Conservation (phyloP, 2,888 invertebrate species). For the Archaeoteleia sp. region DNA sequence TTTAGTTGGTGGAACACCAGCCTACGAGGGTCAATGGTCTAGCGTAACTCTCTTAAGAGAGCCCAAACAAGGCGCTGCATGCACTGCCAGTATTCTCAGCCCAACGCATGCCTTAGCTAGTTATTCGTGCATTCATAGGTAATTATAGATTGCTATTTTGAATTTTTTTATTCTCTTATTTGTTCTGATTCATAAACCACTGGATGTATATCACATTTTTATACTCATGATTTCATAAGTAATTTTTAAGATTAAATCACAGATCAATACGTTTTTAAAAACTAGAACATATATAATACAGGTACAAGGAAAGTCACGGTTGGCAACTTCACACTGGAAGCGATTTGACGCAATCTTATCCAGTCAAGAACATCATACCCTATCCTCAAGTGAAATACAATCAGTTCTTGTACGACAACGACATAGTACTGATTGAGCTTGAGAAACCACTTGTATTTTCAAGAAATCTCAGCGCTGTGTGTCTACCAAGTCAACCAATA, state of each 20-base stretch:
- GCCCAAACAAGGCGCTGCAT: constrained; percentile 68
- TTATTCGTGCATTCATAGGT: constrained; percentile 73
- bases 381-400: constrained; percentile 79
- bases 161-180: no score
- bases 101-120: constrained; percentile 73
- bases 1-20: constrained; percentile 76
- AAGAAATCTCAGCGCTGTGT: constrained; percentile 78
- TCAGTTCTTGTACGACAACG: constrained; percentile 78
- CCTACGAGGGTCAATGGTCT: constrained; percentile 77
- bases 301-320: constrained; percentile 65
- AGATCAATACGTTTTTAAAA: not conserved
- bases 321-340: constrained; percentile 70
- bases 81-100: constrained; percentile 73
- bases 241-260: not conserved
- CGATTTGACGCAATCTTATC: constrained; percentile 63
- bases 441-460: constrained; percentile 76
- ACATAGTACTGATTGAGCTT: constrained; percentile 78
- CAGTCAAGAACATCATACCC: constrained; percentile 75
- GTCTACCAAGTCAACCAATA: constrained; percentile 75
- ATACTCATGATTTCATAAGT: no score
- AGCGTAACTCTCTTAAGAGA: constrained; percentile 76
- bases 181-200: no score
- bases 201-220: no score
- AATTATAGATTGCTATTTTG: constrained; percentile 23
- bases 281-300: constrained; percentile 37